Evolutionary conservation across 1,140 invertebrate species (phyloP).

Genomic region (Camponotus floridanus): DNA sequence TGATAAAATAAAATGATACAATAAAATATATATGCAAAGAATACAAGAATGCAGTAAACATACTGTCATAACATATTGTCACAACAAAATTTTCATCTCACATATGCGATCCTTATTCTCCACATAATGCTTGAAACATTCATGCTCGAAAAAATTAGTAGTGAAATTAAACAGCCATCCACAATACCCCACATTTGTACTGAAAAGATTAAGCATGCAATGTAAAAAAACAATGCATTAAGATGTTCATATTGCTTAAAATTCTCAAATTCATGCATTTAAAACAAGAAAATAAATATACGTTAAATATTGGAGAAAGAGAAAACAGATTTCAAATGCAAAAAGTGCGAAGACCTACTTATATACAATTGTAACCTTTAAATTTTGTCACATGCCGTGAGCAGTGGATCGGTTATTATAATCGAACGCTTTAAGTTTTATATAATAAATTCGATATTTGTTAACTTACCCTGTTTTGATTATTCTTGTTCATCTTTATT

Average conservation of each 20-base stretch:
- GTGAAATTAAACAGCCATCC: not conserved
- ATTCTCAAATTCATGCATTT: no score
- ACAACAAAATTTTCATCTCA: no score
- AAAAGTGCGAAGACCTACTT: no score
- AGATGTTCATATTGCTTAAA: not conserved
- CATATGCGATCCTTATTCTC: no score
- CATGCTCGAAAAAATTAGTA: conserved; percentile 8
- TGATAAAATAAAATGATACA: not conserved
- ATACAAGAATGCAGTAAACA: conserved; percentile 1
- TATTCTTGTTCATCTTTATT: not conserved
- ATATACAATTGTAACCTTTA: not conserved
- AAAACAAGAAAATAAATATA: no score
- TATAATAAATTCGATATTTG: conserved; percentile 3
- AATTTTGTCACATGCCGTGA: conserved; percentile 1
- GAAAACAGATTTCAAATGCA: no score
- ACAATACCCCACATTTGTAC: conserved; percentile 11
- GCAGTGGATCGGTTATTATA: not conserved
- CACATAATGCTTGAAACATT: no score
- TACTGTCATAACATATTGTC: conserved; percentile 9
- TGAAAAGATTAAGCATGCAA: conserved; percentile 8
- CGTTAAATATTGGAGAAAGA: no score
- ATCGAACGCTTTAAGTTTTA: not conserved
- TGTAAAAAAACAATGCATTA: conserved; percentile 2
- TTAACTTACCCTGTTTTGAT: not conserved
- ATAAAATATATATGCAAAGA: not conserved